Conservation (phyloP, 1,140 invertebrate genomes). For the Hydropsyche tenuis region DNA sequence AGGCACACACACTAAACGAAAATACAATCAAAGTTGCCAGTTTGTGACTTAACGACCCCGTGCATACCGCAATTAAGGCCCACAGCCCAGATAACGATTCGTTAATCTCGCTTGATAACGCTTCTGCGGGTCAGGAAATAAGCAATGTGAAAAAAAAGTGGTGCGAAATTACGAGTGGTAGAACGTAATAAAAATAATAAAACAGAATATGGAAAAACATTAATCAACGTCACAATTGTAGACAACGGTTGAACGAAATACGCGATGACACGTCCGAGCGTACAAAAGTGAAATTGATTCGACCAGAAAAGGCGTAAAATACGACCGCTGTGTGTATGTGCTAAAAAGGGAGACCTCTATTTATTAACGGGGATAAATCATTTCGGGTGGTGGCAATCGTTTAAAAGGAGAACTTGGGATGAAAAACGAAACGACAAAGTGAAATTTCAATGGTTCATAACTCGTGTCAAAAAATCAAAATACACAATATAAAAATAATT, state of each 20-base stretch:
- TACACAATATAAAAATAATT: too few relatives aligned
- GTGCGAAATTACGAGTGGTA: too few relatives aligned
- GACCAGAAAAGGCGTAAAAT: background rate
- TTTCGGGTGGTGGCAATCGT: too few relatives aligned
- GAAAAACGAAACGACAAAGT: too few relatives aligned
- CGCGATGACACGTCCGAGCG: constrained; percentile 24
- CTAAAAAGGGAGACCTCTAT: background rate
- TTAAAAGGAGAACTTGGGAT: too few relatives aligned
- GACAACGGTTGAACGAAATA: constrained; percentile 25
- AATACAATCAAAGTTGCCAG: background rate
- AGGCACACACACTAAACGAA: background rate
- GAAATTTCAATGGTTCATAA: too few relatives aligned
- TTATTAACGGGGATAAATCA: constrained; percentile 31
- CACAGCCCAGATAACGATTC: background rate
- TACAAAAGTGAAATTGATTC: constrained; percentile 31
- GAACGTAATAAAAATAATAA: background rate
- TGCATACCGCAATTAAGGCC: background rate
- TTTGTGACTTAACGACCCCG: background rate
- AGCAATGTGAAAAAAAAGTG: too few relatives aligned
- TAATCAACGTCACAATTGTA: constrained; percentile 18
- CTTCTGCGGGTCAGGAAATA: background rate
- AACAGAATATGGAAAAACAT: background rate
- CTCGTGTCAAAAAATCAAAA: background rate
- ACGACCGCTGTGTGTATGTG: too few relatives aligned
- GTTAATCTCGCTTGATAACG: constrained; percentile 4